A percentile compares a stretch with the other conserved stretches of the same genome.
Conservation (phyloP, 2,113 vertebrate genomes). For the Bubo blakistoni region DNA sequence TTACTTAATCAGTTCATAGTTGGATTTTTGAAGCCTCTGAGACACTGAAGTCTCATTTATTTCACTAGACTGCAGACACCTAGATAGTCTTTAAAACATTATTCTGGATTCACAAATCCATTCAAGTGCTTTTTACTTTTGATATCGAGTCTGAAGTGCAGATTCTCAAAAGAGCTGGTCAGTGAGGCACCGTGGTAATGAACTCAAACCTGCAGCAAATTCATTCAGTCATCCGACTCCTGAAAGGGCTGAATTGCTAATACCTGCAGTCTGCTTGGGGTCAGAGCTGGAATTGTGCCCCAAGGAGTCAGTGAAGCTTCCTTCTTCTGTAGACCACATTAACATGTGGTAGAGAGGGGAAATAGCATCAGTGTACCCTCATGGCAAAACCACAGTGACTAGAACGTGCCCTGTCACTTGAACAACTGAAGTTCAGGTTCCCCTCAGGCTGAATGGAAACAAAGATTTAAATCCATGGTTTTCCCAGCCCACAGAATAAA, state of each 20-base stretch:
- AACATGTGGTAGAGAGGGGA: background rate
- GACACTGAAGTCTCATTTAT: background rate
- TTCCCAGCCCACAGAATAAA: background rate
- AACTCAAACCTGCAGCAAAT: background rate
- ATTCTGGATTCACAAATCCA: background rate
- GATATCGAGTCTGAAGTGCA: background rate
- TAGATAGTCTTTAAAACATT: background rate
- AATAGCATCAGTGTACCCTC: background rate
- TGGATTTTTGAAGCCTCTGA: background rate
- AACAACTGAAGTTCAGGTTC: background rate
- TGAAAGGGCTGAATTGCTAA: background rate
- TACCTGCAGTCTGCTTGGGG: accelerated
- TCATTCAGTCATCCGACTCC: background rate
- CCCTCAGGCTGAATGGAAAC: background rate
- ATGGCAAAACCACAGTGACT: background rate
- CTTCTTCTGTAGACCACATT: background rate
- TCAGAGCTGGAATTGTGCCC: background rate
- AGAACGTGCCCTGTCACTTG: background rate
- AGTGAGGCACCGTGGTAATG: accelerated
- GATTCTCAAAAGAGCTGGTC: background rate
- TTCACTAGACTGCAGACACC: background rate
- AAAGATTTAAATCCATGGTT: background rate
- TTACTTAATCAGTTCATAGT: background rate
- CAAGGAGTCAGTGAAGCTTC: background rate
- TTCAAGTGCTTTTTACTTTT: background rate